Evolutionary conservation across 2,888 invertebrate genomes (phyloP), one percentile per base, ranked within the genome.

Genomic region (Torymus tubicola): DNA sequence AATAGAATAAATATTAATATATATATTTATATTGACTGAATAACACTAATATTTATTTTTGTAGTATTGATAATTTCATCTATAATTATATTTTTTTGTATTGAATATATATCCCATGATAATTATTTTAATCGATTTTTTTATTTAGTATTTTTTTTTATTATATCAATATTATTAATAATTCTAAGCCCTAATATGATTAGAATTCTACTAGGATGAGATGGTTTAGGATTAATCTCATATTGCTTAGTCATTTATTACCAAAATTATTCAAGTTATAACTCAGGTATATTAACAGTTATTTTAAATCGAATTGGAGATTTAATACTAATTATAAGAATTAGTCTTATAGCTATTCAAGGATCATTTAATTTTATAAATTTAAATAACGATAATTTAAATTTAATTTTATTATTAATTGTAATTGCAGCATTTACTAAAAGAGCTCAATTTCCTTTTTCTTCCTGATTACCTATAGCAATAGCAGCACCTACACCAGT

Each of bases 171-270:
- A 91, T 91, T 94, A 87, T 91, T 94, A 88, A 92, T 95, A 91
- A 94, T 95, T 93, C 92, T 94, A 91, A 93, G 93, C 0, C 94
- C 94, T 82, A 94, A 94, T 93, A 92, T 95, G 91, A 92, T 95
- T 92, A 93, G 93, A 90, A 93, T 95, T 92, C 92, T 95, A 90
- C 92, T 95, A 88, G 94, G 95, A 0, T 95, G 95, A 83, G 95
- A 95, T 93, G 95, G 95, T 0, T 92, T 95, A 89, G 95, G 95
- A 0, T 91, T 95, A 88, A 91, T 93, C 87, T 95, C 95, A 87
- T 95, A 94, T 93, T 93, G 93, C 92, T 93, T 95, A 90, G 94
- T 95, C 2, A 5, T 58, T 58, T 58, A n/a, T 58, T 58, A 58
- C 8, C 14, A 58, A 8, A 58, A 16, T 58, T 58, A 58, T 58